Evolutionary conservation across 2,113 vertebrate genomes (phyloP).

Genomic region (Myocastor coypus): DNA sequence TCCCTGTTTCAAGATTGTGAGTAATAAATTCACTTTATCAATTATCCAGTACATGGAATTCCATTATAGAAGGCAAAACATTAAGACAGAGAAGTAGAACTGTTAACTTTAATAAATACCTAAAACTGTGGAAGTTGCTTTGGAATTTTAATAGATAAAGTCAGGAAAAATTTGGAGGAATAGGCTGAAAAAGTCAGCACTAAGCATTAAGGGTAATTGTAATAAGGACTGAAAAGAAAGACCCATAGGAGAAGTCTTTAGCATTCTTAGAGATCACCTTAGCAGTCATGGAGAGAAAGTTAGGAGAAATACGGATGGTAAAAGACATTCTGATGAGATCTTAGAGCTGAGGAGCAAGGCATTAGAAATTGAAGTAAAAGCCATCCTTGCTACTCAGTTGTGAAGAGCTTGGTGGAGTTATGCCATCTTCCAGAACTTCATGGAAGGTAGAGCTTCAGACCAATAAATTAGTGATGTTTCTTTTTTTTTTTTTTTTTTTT

Average conservation of each 20-base stretch:
- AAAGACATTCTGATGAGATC: background rate
- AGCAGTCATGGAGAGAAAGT: background rate
- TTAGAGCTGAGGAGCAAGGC: background rate
- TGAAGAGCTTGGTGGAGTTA: background rate
- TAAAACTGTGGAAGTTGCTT: background rate
- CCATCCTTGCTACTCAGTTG: background rate
- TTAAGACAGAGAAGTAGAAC: background rate
- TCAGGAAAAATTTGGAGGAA: background rate
- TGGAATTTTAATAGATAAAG: background rate
- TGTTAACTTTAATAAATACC: background rate
- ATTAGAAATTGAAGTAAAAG: background rate
- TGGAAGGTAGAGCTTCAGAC: background rate
- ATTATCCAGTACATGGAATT: background rate
- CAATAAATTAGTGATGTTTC: background rate
- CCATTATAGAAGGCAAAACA: background rate
- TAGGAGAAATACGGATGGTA: background rate
- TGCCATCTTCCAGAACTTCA: background rate
- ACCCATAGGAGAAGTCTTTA: background rate
- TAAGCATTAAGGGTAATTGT: background rate
- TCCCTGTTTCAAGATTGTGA: background rate
- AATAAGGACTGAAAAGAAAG: background rate
- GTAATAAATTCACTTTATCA: background rate
- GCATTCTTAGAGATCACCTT: background rate
- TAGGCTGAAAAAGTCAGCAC: background rate
- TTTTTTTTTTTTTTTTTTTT: too few species aligned